A percentile compares a stretch with the other conserved stretches of the same genome.
These are phyloP conservation scores for Spatulosminthurus flaviceps DNA, from an alignment of 2,888 invertebrate genomes.

Conservation along the genomic window DNA sequence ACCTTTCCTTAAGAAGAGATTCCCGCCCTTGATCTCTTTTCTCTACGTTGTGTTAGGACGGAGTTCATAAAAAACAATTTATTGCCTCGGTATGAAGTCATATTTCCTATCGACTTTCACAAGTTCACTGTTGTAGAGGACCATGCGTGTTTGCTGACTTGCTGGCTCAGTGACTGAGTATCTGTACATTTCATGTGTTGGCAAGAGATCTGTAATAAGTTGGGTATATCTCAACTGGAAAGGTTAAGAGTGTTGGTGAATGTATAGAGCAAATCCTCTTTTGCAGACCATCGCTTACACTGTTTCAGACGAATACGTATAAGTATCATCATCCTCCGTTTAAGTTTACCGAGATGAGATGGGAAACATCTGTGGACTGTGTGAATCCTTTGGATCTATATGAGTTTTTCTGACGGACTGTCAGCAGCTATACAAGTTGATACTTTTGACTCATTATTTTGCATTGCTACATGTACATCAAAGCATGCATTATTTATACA, in stretches of 20 bases:
- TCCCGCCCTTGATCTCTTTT: conserved; percentile 14
- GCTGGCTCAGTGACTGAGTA: too few species aligned
- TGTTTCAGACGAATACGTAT: not conserved
- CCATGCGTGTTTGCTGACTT: not conserved
- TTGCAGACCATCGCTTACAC: too few species aligned
- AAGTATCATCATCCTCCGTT: too few species aligned
- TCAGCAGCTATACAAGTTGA: not conserved
- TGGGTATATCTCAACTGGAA: too few species aligned
- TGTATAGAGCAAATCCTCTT: too few species aligned
- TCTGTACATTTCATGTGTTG: too few species aligned
- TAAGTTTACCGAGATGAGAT: too few species aligned
- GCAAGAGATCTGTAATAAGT: too few species aligned
- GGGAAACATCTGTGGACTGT: conserved; percentile 15
- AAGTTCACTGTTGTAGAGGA: not conserved
- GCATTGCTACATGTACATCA: not conserved
- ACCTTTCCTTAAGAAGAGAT: not conserved
- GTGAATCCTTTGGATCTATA: not conserved
- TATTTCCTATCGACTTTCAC: conserved; percentile 6
- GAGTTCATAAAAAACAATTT: not conserved
- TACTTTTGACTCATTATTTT: conserved; percentile 23
- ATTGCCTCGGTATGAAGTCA: not conserved
- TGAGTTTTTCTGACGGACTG: not conserved
- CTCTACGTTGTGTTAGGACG: conserved; percentile 2
- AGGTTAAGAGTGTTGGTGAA: too few species aligned
- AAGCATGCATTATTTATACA: conserved; percentile 13